Percentiles rank a stretch among this genome's conserved stretches.
Conservation (phyloP, 2,113 vertebrate species). For the Ctenomys sociabilis region DNA sequence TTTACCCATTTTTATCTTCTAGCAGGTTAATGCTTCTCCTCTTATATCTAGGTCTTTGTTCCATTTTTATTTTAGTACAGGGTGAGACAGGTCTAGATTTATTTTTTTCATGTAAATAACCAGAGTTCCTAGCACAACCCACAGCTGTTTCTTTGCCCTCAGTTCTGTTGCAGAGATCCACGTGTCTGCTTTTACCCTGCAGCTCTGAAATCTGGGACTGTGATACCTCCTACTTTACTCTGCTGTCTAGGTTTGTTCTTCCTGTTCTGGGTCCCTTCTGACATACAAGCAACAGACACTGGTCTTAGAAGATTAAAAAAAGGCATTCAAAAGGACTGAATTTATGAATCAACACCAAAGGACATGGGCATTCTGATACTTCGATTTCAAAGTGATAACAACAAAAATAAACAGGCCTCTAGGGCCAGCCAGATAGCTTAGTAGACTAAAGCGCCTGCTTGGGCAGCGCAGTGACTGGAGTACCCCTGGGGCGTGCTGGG, state of each 20-base stretch:
- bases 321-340: neutral
- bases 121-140: neutral
- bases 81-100: neutral
- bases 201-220: neutral
- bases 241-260: neutral
- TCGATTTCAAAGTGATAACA: constrained; percentile 1
- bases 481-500: too few relatives aligned
- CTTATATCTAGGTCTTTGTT: neutral
- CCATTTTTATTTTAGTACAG: neutral
- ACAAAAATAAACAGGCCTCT: neutral
- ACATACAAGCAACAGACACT: neutral
- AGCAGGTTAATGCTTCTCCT: neutral
- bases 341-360: neutral
- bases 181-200: neutral
- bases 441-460: too few relatives aligned
- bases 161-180: neutral
- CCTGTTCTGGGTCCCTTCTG: neutral
- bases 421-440: too few relatives aligned
- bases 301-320: neutral
- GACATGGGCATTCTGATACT: neutral
- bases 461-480: too few relatives aligned
- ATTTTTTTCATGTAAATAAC: neutral
- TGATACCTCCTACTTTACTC: neutral
- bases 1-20: neutral
- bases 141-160: neutral